These are phyloP conservation scores for Xestoiulus laeticollis DNA, from an alignment of 2,888 invertebrate species.

Conservation along the genomic window DNA sequence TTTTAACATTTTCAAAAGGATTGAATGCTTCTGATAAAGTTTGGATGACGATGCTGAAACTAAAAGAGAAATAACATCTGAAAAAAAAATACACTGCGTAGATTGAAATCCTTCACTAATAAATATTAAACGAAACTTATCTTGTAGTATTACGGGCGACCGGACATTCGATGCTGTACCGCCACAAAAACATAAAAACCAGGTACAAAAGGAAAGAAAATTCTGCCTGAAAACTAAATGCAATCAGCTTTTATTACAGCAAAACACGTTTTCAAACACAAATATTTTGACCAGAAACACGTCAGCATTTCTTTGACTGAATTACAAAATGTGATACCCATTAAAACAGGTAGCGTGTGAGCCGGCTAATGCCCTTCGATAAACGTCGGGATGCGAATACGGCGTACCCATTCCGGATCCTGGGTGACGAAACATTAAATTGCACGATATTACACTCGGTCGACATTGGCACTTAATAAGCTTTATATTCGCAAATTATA, in stretches of 20 bases:
- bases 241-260: conserved; percentile 33
- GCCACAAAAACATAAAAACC: too few species aligned
- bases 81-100: too few species aligned
- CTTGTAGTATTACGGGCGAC: too few species aligned
- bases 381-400: background rate
- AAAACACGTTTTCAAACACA: conserved; percentile 8
- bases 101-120: too few species aligned
- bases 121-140: too few species aligned
- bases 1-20: too few species aligned
- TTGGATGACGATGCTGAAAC: too few species aligned
- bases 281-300: conserved; percentile 4
- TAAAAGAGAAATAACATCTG: too few species aligned
- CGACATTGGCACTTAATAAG: conserved; percentile 29
- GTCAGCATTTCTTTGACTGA: conserved; percentile 21
- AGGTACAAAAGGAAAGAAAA: too few species aligned
- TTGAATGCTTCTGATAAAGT: too few species aligned
- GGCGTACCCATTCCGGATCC: background rate
- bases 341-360: background rate
- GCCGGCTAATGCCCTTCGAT: conserved; percentile 4
- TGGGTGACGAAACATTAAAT: background rate
- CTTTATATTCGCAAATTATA: background rate
- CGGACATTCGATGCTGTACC: too few species aligned
- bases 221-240: background rate
- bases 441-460: background rate
- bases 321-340: conserved; percentile 17